Conservation (phyloP, 2,888 invertebrate genomes). For the Xestobium rufovillosum region DNA sequence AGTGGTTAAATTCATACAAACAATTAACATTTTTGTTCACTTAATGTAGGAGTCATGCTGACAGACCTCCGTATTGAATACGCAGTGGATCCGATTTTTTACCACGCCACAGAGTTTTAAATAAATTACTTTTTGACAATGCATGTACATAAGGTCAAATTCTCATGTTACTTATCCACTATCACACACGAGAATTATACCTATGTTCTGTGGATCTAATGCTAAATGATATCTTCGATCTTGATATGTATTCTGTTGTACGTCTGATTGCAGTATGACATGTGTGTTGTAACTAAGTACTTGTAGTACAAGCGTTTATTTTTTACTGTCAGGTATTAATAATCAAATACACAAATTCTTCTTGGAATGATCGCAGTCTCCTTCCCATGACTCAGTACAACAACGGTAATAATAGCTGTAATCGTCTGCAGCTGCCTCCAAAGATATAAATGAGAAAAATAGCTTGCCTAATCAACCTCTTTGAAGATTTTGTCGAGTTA, state of each 20-base stretch:
- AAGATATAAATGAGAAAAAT: too few relatives aligned
- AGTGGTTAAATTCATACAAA: constrained; percentile 39
- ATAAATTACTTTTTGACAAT: constrained; percentile 26
- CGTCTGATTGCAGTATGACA: not conserved
- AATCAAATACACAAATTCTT: too few relatives aligned
- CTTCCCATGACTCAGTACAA: too few relatives aligned
- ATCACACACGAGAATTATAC: constrained; percentile 7
- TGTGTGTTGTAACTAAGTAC: not conserved
- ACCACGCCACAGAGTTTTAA: constrained; percentile 21
- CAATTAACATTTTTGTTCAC: constrained; percentile 39
- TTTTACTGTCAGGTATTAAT: too few relatives aligned
- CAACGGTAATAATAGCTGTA: too few relatives aligned
- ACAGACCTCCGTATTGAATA: constrained; percentile 17
- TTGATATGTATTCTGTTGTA: constrained; percentile 27
- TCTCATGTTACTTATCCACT: constrained; percentile 20
- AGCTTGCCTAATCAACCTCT: too few relatives aligned
- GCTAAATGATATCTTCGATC: constrained; percentile 29
- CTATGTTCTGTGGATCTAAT: constrained; percentile 4
- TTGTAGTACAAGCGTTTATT: too few relatives aligned
- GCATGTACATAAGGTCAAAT: constrained; percentile 19
- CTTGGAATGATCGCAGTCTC: too few relatives aligned
- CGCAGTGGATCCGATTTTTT: constrained; percentile 4
- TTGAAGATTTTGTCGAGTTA: too few relatives aligned
- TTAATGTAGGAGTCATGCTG: constrained; percentile 34
- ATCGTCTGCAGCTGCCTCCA: too few relatives aligned